Evolutionary conservation across 1,140 invertebrate species (phyloP), one percentile per base, ranked within the genome.

Genomic region (Nebria ingens): DNA sequence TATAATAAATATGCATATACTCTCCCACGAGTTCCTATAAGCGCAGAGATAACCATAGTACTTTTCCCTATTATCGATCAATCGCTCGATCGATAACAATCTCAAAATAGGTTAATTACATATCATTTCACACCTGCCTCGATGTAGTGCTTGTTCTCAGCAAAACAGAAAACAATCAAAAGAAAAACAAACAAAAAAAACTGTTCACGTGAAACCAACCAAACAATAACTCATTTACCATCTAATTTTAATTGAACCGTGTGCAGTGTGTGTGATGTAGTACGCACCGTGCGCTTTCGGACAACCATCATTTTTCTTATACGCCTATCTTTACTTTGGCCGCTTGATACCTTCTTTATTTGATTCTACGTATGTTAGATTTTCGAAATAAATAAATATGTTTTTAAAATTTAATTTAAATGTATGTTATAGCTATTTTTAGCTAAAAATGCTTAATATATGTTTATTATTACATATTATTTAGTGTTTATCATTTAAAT

Each of bases 171-270:
- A n/a, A 34, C 25, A 34, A 34, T 34, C 6, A 34, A 34, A 34
- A 9, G 25, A n/a, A n/a, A 34, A n/a, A 34, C 25, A 34, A 34
- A 9, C 6, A 34, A n/a, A 34, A 34, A 34, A 34, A n/a, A n/a
- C 25, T 34, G 25, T n/a, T 34, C n/a, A 34, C 6, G 25, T 34
- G 25, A 34, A 34, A 6, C 6, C 17, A 45, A 45, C 40, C 3
- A 45, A 11, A 45, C 15, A 45, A 45, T 45, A 45, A 45, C 15
- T 45, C 40, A 45, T 45, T 45, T 45, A 45, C 6, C 40, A 17
- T 45, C 40, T 45, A 45, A 45, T 45, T 45, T 45, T 45, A 45
- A 45, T 45, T 45, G 40, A 45, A 45, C 40, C 40, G 9, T 12
- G 6, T 12, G 6, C 4, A 17, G 15, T 11, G 17, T 4, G 6